Evolutionary conservation across 2,888 invertebrate species (phyloP).

Genomic region (Latheticus oryzae): DNA sequence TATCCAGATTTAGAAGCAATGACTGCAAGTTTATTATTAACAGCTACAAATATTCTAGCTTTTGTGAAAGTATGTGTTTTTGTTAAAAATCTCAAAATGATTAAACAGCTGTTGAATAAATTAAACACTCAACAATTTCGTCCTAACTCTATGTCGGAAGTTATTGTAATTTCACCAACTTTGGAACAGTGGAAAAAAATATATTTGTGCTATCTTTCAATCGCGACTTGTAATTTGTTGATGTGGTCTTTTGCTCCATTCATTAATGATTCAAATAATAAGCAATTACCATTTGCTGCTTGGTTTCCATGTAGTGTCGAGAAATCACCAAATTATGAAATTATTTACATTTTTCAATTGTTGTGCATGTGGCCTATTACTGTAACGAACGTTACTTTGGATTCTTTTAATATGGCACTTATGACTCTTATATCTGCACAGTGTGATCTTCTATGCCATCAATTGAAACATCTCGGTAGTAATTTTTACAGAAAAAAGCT

Average conservation of each 20-base stretch:
- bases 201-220: neutral
- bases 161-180: neutral
- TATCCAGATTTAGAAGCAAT: slow-evolving; percentile 20
- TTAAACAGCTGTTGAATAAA: slow-evolving; percentile 2
- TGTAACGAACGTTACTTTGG: slow-evolving; percentile 31
- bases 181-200: slow-evolving; percentile 6
- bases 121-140: slow-evolving; percentile 6
- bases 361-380: slow-evolving; percentile 32
- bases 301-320: slow-evolving; percentile 35
- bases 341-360: slow-evolving; percentile 33
- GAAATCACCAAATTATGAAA: slow-evolving; percentile 27
- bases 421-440: slow-evolving; percentile 12
- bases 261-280: neutral
- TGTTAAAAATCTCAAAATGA: neutral
- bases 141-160: neutral
- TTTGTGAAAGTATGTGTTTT: slow-evolving; percentile 8
- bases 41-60: slow-evolving; percentile 5
- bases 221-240: neutral
- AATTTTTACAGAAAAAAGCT: slow-evolving; percentile 1
- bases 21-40: slow-evolving; percentile 10
- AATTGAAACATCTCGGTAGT: slow-evolving; percentile 1
- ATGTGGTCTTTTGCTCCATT: slow-evolving; percentile 10
- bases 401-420: slow-evolving; percentile 27
- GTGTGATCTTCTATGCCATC: slow-evolving; percentile 14
- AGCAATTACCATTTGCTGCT: slow-evolving; percentile 12